Conservation (phyloP, 2,797 vertebrate genomes). For the Phyllotis vaccarum region DNA sequence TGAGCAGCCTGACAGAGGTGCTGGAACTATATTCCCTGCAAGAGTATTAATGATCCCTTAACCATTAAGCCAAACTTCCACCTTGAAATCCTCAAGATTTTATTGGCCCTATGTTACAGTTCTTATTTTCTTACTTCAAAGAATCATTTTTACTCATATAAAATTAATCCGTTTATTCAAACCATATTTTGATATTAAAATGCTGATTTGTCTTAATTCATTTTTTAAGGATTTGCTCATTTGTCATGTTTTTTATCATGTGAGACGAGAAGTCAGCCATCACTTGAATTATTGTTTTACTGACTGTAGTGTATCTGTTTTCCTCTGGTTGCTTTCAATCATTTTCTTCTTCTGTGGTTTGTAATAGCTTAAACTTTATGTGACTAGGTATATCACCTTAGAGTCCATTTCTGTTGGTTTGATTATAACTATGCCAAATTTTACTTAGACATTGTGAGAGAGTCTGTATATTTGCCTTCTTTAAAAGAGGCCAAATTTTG, state of each 20-base stretch:
- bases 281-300: neutral
- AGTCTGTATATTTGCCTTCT: neutral
- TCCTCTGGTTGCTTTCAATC: neutral
- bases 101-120: slow-evolving; percentile 5
- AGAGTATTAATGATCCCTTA: neutral
- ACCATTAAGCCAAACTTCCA: neutral
- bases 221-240: neutral
- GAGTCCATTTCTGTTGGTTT: neutral
- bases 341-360: neutral
- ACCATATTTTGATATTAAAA: neutral
- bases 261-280: neutral
- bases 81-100: neutral
- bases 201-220: neutral
- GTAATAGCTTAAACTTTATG: neutral
- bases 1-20: neutral
- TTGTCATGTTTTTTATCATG: neutral
- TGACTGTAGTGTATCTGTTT: neutral
- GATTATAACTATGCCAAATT: neutral
- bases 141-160: slow-evolving; percentile 25
- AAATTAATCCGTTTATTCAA: slow-evolving; percentile 38
- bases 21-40: neutral
- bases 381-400: neutral
- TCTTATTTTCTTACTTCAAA: neutral
- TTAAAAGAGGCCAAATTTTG: neutral
- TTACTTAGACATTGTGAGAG: neutral